These are phyloP conservation scores for Macrotrachela quadricornifera DNA, from an alignment of 1,140 invertebrate genomes.

Conservation along the genomic window DNA sequence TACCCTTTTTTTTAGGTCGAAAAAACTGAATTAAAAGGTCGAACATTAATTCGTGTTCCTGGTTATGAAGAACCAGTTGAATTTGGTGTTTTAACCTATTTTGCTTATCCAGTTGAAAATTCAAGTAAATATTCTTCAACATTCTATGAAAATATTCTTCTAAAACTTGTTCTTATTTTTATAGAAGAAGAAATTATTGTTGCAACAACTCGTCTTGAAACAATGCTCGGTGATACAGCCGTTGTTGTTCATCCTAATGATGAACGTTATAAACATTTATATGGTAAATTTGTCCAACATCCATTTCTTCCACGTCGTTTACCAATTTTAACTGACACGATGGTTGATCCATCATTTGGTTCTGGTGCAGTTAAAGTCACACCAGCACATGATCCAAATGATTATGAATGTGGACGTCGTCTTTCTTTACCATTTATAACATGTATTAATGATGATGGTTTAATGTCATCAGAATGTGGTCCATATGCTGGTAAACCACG, in stretches of 20 bases:
- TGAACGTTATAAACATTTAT: slow-evolving; percentile 5
- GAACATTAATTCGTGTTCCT: slow-evolving; percentile 66
- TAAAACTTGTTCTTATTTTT: neutral
- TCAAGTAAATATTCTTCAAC: neutral
- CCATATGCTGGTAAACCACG: slow-evolving; percentile 12
- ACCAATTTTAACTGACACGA: slow-evolving; percentile 5
- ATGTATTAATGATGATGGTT: slow-evolving; percentile 7
- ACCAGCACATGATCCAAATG: slow-evolving; percentile 10
- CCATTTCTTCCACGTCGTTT: slow-evolving; percentile 2
- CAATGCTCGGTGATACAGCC: slow-evolving; percentile 11
- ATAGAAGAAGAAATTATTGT: slow-evolving; percentile 10
- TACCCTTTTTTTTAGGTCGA: slow-evolving; percentile 15
- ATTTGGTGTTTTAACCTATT: slow-evolving; percentile 44
- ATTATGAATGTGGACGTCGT: slow-evolving; percentile 8
- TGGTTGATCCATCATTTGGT: slow-evolving; percentile 6
- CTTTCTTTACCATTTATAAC: slow-evolving; percentile 2
- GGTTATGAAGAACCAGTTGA: slow-evolving; percentile 70
- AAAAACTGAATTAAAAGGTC: slow-evolving; percentile 68
- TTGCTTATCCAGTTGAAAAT: slow-evolving; percentile 10
- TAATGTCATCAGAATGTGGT: neutral
- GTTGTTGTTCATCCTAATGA: slow-evolving; percentile 13
- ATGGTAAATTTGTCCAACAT: slow-evolving; percentile 2
- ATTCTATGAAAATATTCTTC: neutral
- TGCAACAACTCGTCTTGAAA: slow-evolving; percentile 12
- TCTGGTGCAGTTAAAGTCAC: slow-evolving; percentile 11